These are phyloP conservation scores for Aspidiotus rigidus DNA, from an alignment of 2,888 invertebrate species.

Conservation along the genomic window DNA sequence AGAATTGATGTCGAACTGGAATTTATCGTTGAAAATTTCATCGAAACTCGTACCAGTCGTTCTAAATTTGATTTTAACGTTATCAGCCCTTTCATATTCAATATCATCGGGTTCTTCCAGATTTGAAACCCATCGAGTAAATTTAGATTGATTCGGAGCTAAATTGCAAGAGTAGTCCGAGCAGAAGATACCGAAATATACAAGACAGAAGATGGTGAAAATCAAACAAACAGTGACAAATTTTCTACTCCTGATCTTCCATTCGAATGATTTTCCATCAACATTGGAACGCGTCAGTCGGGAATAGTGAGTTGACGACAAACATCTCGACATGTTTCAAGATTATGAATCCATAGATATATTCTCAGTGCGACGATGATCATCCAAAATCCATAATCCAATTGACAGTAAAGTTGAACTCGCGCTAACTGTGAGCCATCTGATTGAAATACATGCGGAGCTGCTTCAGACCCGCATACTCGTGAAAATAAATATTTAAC, in stretches of 20 bases:
- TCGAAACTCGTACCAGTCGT: constrained; percentile 66
- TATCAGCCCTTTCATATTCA: constrained; percentile 44
- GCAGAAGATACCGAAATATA: constrained; percentile 82
- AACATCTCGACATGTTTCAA: neutral
- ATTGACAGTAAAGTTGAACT: neutral
- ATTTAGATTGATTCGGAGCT: constrained; percentile 34
- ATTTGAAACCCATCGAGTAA: neutral
- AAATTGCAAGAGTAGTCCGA: constrained; percentile 64
- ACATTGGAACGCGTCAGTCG: neutral
- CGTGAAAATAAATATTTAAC: too few species aligned
- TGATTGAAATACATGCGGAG: too few species aligned
- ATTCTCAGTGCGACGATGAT: neutral
- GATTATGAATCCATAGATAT: neutral
- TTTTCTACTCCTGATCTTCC: constrained; percentile 30
- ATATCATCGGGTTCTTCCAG: neutral
- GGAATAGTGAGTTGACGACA: neutral
- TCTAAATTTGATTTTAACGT: constrained; percentile 42
- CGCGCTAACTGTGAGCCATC: too few species aligned
- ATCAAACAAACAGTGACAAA: constrained; percentile 27
- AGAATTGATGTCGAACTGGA: constrained; percentile 83
- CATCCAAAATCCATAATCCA: constrained; percentile 23
- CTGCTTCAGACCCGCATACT: too few species aligned
- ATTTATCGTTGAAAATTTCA: constrained; percentile 72
- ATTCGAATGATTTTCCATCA: constrained; percentile 17
- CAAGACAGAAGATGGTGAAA: constrained; percentile 71